Conservation (phyloP, 2,797 vertebrate genomes). For the Scolopax bukidnonensis region DNA sequence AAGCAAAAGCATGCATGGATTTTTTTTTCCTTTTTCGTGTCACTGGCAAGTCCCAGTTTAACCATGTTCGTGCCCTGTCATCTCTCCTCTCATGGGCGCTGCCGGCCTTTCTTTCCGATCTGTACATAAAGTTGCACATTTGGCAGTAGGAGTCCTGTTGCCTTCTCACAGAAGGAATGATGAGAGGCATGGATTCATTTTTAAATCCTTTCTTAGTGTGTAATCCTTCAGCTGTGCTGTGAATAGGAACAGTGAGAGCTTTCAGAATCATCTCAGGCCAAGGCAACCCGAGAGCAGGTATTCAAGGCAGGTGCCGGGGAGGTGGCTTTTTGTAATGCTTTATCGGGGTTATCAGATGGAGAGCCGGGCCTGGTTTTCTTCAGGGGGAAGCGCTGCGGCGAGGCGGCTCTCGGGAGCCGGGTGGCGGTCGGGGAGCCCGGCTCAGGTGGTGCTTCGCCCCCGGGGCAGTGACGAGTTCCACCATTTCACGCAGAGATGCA, state of each 20-base stretch:
- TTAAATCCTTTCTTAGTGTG: not conserved
- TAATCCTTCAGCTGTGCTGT: not conserved
- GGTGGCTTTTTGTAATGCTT: not conserved
- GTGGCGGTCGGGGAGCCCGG: accelerated
- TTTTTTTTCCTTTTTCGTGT: not conserved
- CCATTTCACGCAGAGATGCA: not conserved
- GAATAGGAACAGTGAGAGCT: not conserved
- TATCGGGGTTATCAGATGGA: not conserved
- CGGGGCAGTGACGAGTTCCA: too few species aligned
- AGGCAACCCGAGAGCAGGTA: not conserved
- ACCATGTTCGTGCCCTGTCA: accelerated
- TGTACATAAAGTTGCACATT: accelerated
- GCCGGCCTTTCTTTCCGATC: not conserved
- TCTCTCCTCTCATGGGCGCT: accelerated
- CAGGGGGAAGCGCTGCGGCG: not conserved
- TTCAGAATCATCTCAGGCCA: not conserved
- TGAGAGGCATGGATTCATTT: not conserved
- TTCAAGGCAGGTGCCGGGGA: not conserved
- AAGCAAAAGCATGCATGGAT: accelerated
- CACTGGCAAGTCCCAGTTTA: not conserved
- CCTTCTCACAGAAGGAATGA: not conserved
- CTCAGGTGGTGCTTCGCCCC: accelerated
- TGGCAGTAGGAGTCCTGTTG: not conserved
- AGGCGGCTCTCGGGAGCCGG: not conserved
- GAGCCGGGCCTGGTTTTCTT: accelerated